Percentiles rank a stretch among this genome's conserved stretches.
Conservation (phyloP, 2,888 invertebrate genomes). For the Drosophila fungiperda region DNA sequence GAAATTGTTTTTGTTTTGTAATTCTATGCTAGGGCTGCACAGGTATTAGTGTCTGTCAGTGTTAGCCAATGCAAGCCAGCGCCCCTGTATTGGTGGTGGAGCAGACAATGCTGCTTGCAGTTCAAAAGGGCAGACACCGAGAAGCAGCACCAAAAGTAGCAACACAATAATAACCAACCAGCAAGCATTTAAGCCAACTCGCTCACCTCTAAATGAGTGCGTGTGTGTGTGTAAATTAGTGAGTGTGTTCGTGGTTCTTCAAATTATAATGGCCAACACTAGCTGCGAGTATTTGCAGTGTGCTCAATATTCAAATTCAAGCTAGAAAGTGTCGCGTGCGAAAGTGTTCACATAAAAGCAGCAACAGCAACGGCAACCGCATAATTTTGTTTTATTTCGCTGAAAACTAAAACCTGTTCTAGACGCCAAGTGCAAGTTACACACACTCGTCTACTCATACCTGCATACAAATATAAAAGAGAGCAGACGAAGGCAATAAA, state of each 20-base stretch:
- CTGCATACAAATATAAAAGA: conserved; percentile 30
- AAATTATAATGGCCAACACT: conserved; percentile 48
- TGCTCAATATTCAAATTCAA: conserved; percentile 67
- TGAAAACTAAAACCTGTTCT: conserved; percentile 73
- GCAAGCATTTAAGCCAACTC: conserved; percentile 63
- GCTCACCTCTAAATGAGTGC: conserved; percentile 23
- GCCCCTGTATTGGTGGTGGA: conserved; percentile 51
- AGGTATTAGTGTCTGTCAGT: conserved; percentile 61
- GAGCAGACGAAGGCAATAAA: conserved; percentile 64
- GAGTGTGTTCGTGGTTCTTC: conserved; percentile 39
- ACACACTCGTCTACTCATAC: conserved; percentile 29
- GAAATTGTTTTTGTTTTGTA: conserved; percentile 53
- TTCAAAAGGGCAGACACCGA: conserved; percentile 70
- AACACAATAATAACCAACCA: conserved; percentile 41
- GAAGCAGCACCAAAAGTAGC: conserved; percentile 40
- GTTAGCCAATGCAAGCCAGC: conserved; percentile 64
- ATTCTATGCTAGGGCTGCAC: conserved; percentile 52
- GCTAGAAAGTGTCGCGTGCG: conserved; percentile 79
- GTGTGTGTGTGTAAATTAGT: conserved; percentile 21
- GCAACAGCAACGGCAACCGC: conserved; percentile 34
- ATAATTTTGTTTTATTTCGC: conserved; percentile 40
- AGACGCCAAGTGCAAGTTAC: conserved; percentile 70
- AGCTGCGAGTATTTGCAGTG: conserved; percentile 38
- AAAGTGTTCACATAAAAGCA: conserved; percentile 70
- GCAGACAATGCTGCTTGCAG: conserved; percentile 70